Evolutionary conservation across 2,888 invertebrate genomes (phyloP), one percentile per base, ranked within the genome.

Genomic region (Zhengitettix transpicula): DNA sequence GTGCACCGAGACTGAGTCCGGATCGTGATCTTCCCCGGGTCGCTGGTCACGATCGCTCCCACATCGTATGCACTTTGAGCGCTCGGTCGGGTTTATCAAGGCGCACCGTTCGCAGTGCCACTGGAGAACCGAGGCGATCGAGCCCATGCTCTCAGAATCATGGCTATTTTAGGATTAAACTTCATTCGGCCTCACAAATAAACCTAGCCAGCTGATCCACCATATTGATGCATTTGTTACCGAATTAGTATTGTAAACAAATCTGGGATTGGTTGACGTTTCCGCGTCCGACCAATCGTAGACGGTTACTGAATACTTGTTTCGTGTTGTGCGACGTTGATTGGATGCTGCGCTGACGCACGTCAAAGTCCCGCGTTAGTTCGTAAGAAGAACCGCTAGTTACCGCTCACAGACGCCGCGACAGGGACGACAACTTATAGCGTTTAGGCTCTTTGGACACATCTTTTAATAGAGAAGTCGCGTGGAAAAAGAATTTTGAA

Each of bases 71-170:
- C 91, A 91, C 78, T 82, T 84, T 68, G 82, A 78, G 75, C 84
- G 84, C 77, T 91, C 90, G 65, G 89, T 89, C 66, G 90, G 89
- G 75, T 91, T 91, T 76, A 91, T 89, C 76, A 87, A 82, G 77
- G 86, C 83, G 79, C 91, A 91, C 76, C 84, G 82, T 75, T 82
- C 82, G 81, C 91, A 91, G 79, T 89, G 87, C 90, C 90, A 92
- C 80, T 91, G 91, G 75, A 91, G 83, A 78, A 91, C 90, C 75
- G 91, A 91, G 77, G 90, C 89, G 79, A 90, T 90, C 75, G 90
- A 89, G 77, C 91, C 91, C 91, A 91, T 91, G 73, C 73, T 78
- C 72, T 69, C 70, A 74, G 72, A 75, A 73, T 75, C 78, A 78
- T 78, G 74, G 72, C 75, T 73, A 66, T 62, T 63, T 64, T 61